Conservation (phyloP, 1,140 invertebrate genomes). For the Probaryconus sp. region DNA sequence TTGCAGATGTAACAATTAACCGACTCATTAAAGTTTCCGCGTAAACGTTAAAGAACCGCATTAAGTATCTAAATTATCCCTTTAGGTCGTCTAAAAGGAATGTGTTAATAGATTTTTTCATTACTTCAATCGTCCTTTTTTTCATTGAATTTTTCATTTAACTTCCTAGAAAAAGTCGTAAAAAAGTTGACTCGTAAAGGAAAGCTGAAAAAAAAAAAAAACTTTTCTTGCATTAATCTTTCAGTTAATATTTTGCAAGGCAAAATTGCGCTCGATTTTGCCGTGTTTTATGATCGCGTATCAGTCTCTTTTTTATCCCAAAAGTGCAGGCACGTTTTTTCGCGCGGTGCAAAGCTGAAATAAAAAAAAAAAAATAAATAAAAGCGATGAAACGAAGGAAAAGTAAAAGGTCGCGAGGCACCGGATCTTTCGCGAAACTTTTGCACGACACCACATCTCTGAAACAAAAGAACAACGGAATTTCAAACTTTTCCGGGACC, state of each 20-base stretch:
- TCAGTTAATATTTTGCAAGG: no score
- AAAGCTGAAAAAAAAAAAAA: no score
- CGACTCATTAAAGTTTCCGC: slow-evolving; percentile 28
- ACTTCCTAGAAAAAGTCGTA: no score
- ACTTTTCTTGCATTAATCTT: no score
- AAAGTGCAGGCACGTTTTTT: slow-evolving; percentile 29
- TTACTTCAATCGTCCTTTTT: neutral
- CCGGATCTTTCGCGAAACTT: slow-evolving; percentile 33
- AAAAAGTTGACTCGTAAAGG: no score
- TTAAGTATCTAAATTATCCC: slow-evolving; percentile 14
- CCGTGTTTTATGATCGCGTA: no score
- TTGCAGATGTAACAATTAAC: slow-evolving; percentile 24
- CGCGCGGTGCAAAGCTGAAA: neutral
- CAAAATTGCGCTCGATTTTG: no score
- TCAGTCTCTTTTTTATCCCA: no score
- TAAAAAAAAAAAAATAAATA: slow-evolving; percentile 20
- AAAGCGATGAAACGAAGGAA: neutral
- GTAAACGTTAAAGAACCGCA: slow-evolving; percentile 22
- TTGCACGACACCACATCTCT: slow-evolving; percentile 26
- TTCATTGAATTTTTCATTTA: no score
- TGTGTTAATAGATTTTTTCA: slow-evolving; percentile 10
- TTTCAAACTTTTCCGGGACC: slow-evolving; percentile 24
- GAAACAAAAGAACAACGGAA: slow-evolving; percentile 41
- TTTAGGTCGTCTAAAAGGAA: slow-evolving; percentile 20
- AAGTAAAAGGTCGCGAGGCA: slow-evolving; percentile 39